A percentile compares a stretch with the other conserved stretches of the same genome.
These are phyloP conservation scores for Polypterus bichir DNA, from an alignment of 2,113 vertebrate genomes.

Conservation along the genomic window DNA sequence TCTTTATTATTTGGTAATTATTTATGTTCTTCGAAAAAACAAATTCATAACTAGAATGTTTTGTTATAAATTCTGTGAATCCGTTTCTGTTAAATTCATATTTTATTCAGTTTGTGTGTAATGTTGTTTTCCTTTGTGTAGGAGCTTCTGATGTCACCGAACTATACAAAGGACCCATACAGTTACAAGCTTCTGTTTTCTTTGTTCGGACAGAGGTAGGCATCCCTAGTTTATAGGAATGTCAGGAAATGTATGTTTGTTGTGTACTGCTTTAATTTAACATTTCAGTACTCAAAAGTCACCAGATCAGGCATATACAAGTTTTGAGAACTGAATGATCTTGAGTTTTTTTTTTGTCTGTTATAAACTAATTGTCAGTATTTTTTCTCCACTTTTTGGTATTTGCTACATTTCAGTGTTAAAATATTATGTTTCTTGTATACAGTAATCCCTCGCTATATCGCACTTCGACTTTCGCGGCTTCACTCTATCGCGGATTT, in stretches of 20 bases:
- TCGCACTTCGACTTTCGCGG: too few species aligned
- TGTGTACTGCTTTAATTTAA: too few species aligned
- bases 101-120: not conserved
- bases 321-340: not conserved
- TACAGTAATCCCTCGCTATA: too few species aligned
- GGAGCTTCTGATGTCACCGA: constrained; percentile 53
- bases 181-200: constrained; percentile 30
- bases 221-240: not conserved
- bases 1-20: not conserved
- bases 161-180: constrained; percentile 39
- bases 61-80: not conserved
- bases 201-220: constrained; percentile 46
- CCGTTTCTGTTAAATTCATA: not conserved
- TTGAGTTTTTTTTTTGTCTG: not conserved
- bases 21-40: not conserved
- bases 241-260: not conserved
- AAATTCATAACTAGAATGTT: not conserved
- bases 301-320: not conserved
- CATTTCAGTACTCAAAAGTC: too few species aligned
- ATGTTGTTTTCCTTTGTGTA: constrained; percentile 14
- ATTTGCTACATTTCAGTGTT: too few species aligned
- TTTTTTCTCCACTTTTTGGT: not conserved
- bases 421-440: too few species aligned
- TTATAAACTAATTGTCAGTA: not conserved
- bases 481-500: too few species aligned